A percentile compares a stretch with the other conserved stretches of the same genome.
Evolutionary conservation across 1,140 invertebrate genomes (phyloP).

Genomic region (Oryzaephilus surinamensis): DNA sequence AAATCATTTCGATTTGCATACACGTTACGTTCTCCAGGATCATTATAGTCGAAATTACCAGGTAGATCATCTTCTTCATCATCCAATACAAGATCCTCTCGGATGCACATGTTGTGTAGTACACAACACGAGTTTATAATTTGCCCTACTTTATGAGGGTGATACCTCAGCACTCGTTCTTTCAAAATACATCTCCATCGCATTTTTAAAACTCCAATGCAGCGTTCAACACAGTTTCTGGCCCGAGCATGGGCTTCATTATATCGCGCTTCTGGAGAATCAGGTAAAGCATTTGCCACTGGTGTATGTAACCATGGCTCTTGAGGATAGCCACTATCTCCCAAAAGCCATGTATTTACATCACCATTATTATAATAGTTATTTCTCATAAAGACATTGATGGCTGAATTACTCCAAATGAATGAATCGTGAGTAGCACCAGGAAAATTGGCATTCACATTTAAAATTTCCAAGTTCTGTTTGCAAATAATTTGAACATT

Average conservation of each 20-base stretch:
- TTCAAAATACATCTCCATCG: conserved; percentile 6
- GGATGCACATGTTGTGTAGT: conserved; percentile 11
- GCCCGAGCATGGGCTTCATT: conserved; percentile 3
- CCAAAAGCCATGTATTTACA: conserved; percentile 9
- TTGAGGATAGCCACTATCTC: conserved; percentile 17
- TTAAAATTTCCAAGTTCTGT: background rate
- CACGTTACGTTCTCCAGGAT: background rate
- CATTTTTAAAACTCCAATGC: conserved; percentile 11
- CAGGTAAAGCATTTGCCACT: conserved; percentile 5
- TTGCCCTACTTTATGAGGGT: background rate
- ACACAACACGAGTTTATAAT: conserved; percentile 10
- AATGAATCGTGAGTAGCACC: conserved; percentile 2
- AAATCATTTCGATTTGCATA: background rate
- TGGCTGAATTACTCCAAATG: conserved; percentile 1
- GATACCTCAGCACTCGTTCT: no score
- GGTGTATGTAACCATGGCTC: conserved; percentile 15
- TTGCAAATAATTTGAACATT: background rate
- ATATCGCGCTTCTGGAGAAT: conserved; percentile 13
- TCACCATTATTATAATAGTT: background rate
- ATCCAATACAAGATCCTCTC: conserved; percentile 1
- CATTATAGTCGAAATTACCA: background rate
- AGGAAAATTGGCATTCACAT: background rate
- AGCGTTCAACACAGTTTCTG: conserved; percentile 16
- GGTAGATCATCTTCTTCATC: background rate
- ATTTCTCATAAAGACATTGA: background rate